A percentile compares a stretch with the other conserved stretches of the same genome.
Evolutionary conservation across 2,113 vertebrate genomes (phyloP).

Genomic region (Colaptes auratus): DNA sequence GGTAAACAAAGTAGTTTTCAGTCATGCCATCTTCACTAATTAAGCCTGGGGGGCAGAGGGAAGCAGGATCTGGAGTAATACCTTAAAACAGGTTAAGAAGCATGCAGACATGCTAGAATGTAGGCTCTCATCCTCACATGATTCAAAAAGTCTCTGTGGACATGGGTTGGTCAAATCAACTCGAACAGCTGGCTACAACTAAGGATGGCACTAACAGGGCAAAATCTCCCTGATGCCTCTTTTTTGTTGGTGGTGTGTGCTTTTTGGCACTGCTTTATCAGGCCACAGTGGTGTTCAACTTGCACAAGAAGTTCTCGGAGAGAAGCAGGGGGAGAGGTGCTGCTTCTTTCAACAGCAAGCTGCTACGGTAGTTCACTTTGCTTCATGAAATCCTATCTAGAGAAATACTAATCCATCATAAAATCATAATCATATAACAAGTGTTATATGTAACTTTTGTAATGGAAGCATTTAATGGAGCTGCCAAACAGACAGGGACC

Average conservation of each 20-base stretch:
- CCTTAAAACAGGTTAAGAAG: neutral
- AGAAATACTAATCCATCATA: neutral
- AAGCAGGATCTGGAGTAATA: too few species aligned
- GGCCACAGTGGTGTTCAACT: neutral
- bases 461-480: neutral
- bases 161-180: neutral
- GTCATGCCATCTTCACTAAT: neutral
- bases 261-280: neutral
- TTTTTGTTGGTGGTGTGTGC: neutral
- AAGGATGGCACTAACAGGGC: fast-evolving
- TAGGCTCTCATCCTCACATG: neutral
- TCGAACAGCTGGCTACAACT: neutral
- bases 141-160: neutral
- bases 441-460: neutral
- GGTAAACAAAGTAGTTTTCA: neutral
- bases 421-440: neutral
- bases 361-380: neutral
- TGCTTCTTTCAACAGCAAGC: neutral
- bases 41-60: neutral
- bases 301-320: neutral
- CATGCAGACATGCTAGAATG: neutral
- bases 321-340: neutral
- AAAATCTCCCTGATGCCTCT: neutral
- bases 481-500: too few species aligned
- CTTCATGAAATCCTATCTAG: neutral